Evolutionary conservation across 2,113 vertebrate genomes (phyloP), one percentile per base, ranked within the genome.

Genomic region (Salvelinus fontinalis): DNA sequence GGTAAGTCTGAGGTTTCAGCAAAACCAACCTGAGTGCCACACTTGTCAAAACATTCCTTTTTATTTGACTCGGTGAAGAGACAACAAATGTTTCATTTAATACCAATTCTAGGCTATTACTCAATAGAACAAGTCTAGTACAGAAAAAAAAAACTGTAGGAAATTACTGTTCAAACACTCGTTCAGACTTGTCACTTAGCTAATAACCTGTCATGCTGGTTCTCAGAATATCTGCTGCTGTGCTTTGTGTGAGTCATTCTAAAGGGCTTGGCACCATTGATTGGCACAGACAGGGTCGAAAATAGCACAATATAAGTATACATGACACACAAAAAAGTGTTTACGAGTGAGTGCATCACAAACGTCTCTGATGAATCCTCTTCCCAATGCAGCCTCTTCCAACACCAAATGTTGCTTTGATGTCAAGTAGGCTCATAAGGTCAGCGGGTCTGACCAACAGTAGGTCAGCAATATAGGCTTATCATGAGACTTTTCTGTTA

Each of bases 201-300:
- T 27, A 70, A 57, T 85, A 88, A 90, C 88, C 86, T 92, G 90
- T 90, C 89, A 89, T 79, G 80, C 87, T 79, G 80, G 89, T 89
- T 90, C 80, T 88, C 65, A 67, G 76, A 84, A 78, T 74, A 60
- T 80, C 79, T 82, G 62, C 80, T 59, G 34, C 51, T 29, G 20
- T 57, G 51, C 31, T 4, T 71, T 44, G 12, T 7, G 13, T 48
- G 72, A 82, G 27, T 75, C 73, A 67, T 67, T 83, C 44, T 79
- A 8, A 79, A 79, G n/a, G 26, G 60, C 27, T 75, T 67, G 27
- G 9, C 82, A 57, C 80, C 6, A 34, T 34, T 34, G 60, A 20
- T 75, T 67, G 27, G 9, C 81, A 57, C 79, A 51, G 80, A 79
- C 62, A 71, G 4, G 67, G 16, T 27, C 8, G 24, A 16, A 29